phyloP scores from a whole-genome alignment of 2,888 invertebrate species.

The Atethmia centrago region DNA sequence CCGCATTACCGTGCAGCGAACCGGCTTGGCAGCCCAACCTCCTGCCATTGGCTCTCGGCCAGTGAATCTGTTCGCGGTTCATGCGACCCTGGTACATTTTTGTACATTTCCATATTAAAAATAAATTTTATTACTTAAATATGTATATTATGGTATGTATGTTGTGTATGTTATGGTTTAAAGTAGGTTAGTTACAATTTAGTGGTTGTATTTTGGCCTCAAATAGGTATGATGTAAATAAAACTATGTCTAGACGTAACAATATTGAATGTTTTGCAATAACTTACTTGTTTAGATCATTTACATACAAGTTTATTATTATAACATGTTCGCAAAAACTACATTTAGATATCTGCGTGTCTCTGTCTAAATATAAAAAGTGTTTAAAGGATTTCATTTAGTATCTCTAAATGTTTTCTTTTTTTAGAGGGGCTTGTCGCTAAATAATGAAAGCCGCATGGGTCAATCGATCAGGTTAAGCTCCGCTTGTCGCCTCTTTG shows the following conservation, averaged over 20 bases:
- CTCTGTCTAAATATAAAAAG: too few species aligned
- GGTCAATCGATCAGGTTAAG: too few species aligned
- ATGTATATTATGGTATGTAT: conserved; percentile 44
- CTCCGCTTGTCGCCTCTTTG: too few species aligned
- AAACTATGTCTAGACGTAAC: background rate
- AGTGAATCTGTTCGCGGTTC: conserved; percentile 61
- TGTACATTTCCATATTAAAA: conserved; percentile 67
- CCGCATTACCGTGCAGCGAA: conserved; percentile 72
- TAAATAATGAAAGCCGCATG: too few species aligned
- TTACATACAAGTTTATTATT: background rate
- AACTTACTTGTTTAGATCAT: background rate
- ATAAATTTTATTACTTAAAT: conserved; percentile 65
- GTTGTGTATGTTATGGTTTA: conserved; percentile 39
- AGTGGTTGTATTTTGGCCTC: conserved; percentile 25
- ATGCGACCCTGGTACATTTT: conserved; percentile 67
- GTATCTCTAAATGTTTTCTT: too few species aligned
- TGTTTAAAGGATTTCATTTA: too few species aligned
- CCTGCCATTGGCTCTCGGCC: conserved; percentile 61
- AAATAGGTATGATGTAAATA: background rate
- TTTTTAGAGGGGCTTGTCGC: too few species aligned
- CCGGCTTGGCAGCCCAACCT: conserved; percentile 71
- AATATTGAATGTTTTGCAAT: background rate
- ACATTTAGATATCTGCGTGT: too few species aligned
- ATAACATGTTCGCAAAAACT: too few species aligned
- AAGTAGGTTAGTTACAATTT: conserved; percentile 54